Conservation (phyloP, 2,797 vertebrate genomes). For the Malacoctenus gilli region DNA sequence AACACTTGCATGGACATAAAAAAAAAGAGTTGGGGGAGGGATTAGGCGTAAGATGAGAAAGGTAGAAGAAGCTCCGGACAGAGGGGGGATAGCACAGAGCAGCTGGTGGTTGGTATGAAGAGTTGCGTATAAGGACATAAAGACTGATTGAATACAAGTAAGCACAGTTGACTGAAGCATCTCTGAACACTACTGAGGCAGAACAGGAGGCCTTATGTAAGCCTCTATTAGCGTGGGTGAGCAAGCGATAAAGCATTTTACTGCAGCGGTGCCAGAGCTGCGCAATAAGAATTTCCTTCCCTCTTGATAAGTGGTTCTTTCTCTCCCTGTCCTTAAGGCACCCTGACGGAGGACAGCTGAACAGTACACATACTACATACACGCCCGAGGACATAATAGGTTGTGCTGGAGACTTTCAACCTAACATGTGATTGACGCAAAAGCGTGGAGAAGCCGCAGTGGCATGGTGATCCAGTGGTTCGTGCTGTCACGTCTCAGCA, state of each 20-base stretch:
- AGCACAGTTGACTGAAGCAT: slow-evolving; percentile 49
- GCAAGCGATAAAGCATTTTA: slow-evolving; percentile 57
- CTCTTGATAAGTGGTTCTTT: slow-evolving; percentile 32
- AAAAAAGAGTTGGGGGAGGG: slow-evolving; percentile 14
- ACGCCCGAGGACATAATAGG: neutral
- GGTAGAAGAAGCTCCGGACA: slow-evolving; percentile 19
- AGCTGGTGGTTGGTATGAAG: slow-evolving; percentile 52
- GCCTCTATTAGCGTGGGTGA: slow-evolving; percentile 65
- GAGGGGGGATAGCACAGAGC: slow-evolving; percentile 18
- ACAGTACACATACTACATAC: slow-evolving; percentile 3
- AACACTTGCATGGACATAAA: slow-evolving; percentile 5
- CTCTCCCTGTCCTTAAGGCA: slow-evolving; percentile 1
- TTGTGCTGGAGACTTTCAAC: neutral
- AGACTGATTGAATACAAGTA: slow-evolving; percentile 30
- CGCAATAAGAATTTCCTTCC: slow-evolving; percentile 56
- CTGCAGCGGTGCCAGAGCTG: slow-evolving; percentile 49
- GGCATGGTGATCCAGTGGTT: too few species aligned
- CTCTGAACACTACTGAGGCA: slow-evolving; percentile 47
- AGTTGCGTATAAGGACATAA: slow-evolving; percentile 37
- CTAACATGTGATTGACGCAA: neutral
- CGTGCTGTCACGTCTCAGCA: too few species aligned
- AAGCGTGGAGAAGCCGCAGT: too few species aligned
- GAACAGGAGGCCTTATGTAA: slow-evolving; percentile 67
- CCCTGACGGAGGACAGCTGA: slow-evolving; percentile 10
- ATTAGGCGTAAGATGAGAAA: slow-evolving; percentile 29